Evolutionary conservation across 1,140 invertebrate species (phyloP).

Genomic region (Lordiphosa collinella): DNA sequence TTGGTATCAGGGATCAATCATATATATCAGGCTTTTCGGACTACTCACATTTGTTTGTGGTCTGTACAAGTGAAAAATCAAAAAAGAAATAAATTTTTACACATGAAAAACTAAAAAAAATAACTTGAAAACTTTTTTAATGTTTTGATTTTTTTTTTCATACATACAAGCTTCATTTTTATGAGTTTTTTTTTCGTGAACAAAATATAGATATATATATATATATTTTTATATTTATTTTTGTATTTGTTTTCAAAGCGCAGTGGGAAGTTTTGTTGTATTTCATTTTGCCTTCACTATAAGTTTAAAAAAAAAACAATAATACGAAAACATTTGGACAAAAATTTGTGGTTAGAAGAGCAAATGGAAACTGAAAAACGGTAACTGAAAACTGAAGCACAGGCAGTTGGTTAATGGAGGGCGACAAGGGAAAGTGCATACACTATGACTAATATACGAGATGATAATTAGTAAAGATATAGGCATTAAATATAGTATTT

Average conservation of each 20-base stretch:
- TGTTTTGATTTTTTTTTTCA: slow-evolving; percentile 34
- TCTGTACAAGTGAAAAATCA: slow-evolving; percentile 19
- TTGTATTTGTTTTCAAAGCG: slow-evolving; percentile 70
- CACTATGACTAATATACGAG: slow-evolving; percentile 39
- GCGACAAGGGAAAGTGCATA: background rate
- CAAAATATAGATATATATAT: slow-evolving; percentile 29
- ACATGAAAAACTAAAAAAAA: slow-evolving; percentile 12
- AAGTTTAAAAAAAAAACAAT: slow-evolving; percentile 65
- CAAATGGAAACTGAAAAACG: slow-evolving; percentile 32
- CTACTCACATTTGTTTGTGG: background rate
- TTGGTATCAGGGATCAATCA: too few relatives aligned
- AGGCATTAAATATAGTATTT: slow-evolving; percentile 20
- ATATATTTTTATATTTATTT: slow-evolving; percentile 29
- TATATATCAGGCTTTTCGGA: too few relatives aligned
- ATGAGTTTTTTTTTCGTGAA: slow-evolving; percentile 47
- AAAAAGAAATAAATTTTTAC: slow-evolving; percentile 13
- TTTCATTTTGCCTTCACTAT: slow-evolving; percentile 78
- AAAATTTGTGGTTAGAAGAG: slow-evolving; percentile 39
- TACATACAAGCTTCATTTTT: slow-evolving; percentile 70
- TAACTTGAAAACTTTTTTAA: slow-evolving; percentile 35
- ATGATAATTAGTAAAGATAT: slow-evolving; percentile 55
- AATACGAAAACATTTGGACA: slow-evolving; percentile 32
- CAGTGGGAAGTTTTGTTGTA: slow-evolving; percentile 80
- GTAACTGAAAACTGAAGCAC: slow-evolving; percentile 28
- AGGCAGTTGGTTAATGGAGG: slow-evolving; percentile 12